Base-by-base conservation (phyloP, 2,797 vertebrate genomes). In the Urosaurus nigricauda region DNA sequence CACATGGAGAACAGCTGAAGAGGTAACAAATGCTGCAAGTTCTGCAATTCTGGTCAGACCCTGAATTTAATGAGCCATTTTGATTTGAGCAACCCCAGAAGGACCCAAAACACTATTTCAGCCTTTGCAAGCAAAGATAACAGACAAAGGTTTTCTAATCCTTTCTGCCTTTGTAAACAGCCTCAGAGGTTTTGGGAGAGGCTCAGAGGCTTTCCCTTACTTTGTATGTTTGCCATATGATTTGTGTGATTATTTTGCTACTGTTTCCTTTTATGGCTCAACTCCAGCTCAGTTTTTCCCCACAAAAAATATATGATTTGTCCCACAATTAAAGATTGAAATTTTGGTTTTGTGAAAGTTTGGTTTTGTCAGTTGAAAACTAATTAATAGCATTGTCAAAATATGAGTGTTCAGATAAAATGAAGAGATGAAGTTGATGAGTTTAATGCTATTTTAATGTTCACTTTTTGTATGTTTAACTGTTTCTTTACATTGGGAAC, bases 1-100 rank as follows among this genome's bases (percentile, higher is more conserved):
- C 91, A 98, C 98, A 1, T 98, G 94, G 97, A 97, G 95, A 97
- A 98, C 96, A 91, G 94, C 95, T 90, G 97, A 95, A 93, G 97
- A 97, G 98, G 97, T 97, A 96, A 65, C 3, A 37, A 26, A 63
- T 56, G 32, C 26, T 29, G 75, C 6, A 82, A 37, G 79, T 43
- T 0, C 4, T 2, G 32, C 63, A n/a, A 7, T 40, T 0, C 26
- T 35, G 13, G 16, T 43, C 81, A 78, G n/a, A 24, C n/a, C 6
- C 26, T n/a, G 13, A 60, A 21, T 53, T 24, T 58, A 81, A 32
- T 17, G 12, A 21, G 16, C 4, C 0, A 17, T n/a, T 47, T 32
- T 29, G 5, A 16, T 35, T 26, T 26, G 21, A 81, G 5, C 21
- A 65, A 53, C n/a, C 8, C n/a, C 26, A 51, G 58, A 68, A 68